Evolutionary conservation across 2,797 vertebrate species (phyloP).

Genomic region (Spea hammondii): DNA sequence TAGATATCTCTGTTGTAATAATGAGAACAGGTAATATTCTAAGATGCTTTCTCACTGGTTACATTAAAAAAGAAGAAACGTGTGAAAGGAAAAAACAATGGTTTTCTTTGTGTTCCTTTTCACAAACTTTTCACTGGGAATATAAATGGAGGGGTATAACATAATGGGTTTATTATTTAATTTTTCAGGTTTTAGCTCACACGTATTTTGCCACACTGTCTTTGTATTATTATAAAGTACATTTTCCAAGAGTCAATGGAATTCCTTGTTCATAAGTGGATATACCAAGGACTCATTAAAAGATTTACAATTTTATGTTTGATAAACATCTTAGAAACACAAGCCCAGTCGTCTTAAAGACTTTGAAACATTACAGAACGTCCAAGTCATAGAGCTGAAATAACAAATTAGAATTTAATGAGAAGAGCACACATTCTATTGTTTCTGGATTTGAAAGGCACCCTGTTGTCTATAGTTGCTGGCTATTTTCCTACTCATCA

Average conservation of each 20-base stretch:
- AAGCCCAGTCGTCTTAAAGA: slow-evolving; percentile 60
- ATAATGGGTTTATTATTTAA: slow-evolving; percentile 28
- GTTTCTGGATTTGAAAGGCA: slow-evolving; percentile 68
- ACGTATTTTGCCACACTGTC: slow-evolving; percentile 28
- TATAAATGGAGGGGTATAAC: slow-evolving; percentile 35
- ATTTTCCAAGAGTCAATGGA: slow-evolving; percentile 53
- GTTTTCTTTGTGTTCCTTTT: background rate
- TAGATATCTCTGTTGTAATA: too few relatives aligned
- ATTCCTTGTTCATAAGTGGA: slow-evolving; percentile 61
- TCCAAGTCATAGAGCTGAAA: slow-evolving; percentile 61
- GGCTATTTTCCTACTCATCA: slow-evolving; percentile 68
- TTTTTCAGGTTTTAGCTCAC: slow-evolving; percentile 14
- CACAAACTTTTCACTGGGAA: slow-evolving; percentile 1
- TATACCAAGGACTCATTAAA: slow-evolving; percentile 66
- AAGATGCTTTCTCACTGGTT: too few relatives aligned
- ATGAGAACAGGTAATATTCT: too few relatives aligned
- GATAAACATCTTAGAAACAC: slow-evolving; percentile 63
- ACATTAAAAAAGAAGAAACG: too few relatives aligned
- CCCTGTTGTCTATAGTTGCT: slow-evolving; percentile 70
- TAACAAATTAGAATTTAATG: slow-evolving; percentile 75
- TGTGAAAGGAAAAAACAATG: slow-evolving; percentile 11
- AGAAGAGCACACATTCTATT: slow-evolving; percentile 64
- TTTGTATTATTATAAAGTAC: slow-evolving; percentile 46
- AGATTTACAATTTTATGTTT: slow-evolving; percentile 67
- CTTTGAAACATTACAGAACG: slow-evolving; percentile 62